Base-by-base conservation (phyloP, 2,113 vertebrate species). In the Alces alces region DNA sequence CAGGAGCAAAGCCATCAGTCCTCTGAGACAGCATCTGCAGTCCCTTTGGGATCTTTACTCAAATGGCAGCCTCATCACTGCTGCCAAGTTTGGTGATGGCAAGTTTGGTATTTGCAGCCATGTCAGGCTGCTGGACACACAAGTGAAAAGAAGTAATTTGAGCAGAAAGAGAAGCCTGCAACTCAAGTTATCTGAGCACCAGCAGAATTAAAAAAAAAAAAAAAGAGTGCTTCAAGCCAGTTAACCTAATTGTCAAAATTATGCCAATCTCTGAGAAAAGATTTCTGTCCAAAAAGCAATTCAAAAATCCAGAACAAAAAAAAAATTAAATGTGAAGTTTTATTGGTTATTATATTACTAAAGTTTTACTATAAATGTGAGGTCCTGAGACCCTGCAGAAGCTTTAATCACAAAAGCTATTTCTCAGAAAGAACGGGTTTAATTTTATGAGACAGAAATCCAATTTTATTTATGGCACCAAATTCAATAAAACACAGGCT, bases 401-500 rank as follows among this genome's bases (percentile, higher is more conserved):
- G 39, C 76, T 93, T 88, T 92, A 70, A 58, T 8, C 57, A 66
- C 43, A 92, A 98, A 82, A 97, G 13, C 33, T 88, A 57, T n/a
- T 96, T 88, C 57, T 55, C 92, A 94, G 87, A 98, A 96, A 97
- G 83, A 95, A 96, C 87, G 91, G 90, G 15, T 60, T 95, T 6
- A 3, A 89, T 96, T 95, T 97, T 92, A 96, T 60, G 43, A 98
- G 97, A 97, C 7, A 96, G 97, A 97, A 98, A n/a, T 1, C 39
- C 96, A 98, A 95, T 97, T 94, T 91, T 96, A 96, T 97, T 97
- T 94, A 85, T 93, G 87, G 47, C 86, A 94, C 54, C 39, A 85
- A 98, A 98, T 91, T 96, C 95, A 98, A 98, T 93, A 98, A 97
- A 58, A 45, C 2, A 19, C n/a, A 58, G 70, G 82, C 58, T 92